Base-by-base conservation (phyloP, 2,113 vertebrate species). In the Nymphicus hollandicus region DNA sequence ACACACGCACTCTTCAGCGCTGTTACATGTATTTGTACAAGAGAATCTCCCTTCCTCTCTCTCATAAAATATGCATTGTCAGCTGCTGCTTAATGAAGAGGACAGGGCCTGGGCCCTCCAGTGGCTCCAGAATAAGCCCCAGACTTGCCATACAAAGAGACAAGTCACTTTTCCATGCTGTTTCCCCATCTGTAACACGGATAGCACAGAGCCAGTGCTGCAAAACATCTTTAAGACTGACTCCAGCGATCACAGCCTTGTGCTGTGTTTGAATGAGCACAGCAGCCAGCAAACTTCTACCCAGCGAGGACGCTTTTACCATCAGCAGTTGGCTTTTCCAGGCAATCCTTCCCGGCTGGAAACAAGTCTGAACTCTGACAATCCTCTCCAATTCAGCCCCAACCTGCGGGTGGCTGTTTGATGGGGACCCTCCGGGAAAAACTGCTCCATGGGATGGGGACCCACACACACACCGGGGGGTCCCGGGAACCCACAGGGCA, bases 121-220 rank as follows among this genome's bases (percentile, higher is more conserved):
- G 56, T 14, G 37, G 17, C 20, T 50, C 83, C 88, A 3, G 6
- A 74, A 10, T 2, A n/a, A 96, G 28, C 39, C 58, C 80, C 69
- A n/a, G 17, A 20, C 19, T 33, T 1, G 39, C 39, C 7, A 16
- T 5, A 7, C n/a, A 33, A 60, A 74, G 60, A 10, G 64, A 22
- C 25, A 23, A 78, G 19, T 23, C 55, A 3, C 64, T 52, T 69
- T n/a, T 33, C 16, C 4, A 3, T n/a, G 50, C 69, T 37, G 8
- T 4, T 53, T 22, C 70, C 68, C 43, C 9, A 1, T 29, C 33
- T 8, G 0, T 2, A 41, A 6, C 24, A 2, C 0, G 5, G 64
- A 3, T 0, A 37, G 24, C 55, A 2, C 16, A 3, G 80, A 46
- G 52, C 56, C 72, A 24, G 33, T 0, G 5, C 65, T 27, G 14